phyloP scores from a whole-genome alignment of 2,113 vertebrate species.

The Nerophis lumbriciformis region DNA sequence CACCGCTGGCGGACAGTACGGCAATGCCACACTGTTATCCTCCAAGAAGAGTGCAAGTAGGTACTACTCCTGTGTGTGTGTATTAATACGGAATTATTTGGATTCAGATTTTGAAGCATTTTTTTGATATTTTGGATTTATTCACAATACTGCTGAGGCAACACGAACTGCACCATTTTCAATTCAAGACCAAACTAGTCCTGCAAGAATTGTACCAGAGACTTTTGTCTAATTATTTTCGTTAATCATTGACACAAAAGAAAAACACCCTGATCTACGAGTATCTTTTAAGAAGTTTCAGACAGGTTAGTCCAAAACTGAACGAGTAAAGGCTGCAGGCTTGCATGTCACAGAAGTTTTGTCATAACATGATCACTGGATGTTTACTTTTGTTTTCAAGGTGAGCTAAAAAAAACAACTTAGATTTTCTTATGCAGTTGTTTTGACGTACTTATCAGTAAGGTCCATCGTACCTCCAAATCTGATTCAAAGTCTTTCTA shows the following conservation, averaged over 20 bases:
- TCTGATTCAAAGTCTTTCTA: background rate
- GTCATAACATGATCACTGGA: no score
- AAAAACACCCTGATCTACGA: background rate
- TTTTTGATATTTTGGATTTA: no score
- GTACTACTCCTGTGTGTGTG: background rate
- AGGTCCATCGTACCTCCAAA: background rate
- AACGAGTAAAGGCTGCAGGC: no score
- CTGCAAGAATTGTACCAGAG: background rate
- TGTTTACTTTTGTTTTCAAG: no score
- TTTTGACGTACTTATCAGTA: background rate
- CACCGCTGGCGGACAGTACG: conserved; percentile 14
- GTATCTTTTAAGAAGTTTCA: background rate
- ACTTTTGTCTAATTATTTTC: background rate
- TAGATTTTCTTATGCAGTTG: background rate
- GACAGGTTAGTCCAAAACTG: background rate
- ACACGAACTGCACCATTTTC: background rate
- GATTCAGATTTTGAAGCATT: no score
- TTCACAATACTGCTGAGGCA: no score
- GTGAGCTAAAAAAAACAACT: no score
- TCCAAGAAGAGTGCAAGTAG: fast-evolving
- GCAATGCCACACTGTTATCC: fast-evolving
- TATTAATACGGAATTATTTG: no score
- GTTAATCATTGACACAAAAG: no score
- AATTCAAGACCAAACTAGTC: background rate
- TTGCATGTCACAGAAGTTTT: no score